Conservation (phyloP, 2,113 vertebrate species). For the Passer montanus region DNA sequence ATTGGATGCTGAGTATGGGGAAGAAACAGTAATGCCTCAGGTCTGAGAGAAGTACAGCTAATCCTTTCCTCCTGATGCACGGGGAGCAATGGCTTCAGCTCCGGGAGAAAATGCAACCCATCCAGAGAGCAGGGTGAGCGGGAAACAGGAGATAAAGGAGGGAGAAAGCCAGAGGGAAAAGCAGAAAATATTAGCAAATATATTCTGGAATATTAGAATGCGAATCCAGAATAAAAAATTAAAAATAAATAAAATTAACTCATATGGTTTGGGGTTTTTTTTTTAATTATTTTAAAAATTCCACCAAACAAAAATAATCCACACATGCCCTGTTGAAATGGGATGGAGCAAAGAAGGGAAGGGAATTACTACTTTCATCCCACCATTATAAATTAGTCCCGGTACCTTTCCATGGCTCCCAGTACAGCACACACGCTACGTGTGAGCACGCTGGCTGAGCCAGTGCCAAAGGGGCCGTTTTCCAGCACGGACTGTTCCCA, state of each 20-base stretch:
- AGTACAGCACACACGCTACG: not conserved
- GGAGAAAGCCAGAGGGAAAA: not conserved
- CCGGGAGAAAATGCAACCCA: not conserved
- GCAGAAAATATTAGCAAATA: not conserved
- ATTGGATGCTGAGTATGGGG: constrained; percentile 42
- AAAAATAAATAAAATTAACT: not conserved
- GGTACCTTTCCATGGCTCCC: not conserved
- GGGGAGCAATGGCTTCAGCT: not conserved
- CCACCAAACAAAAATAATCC: not conserved
- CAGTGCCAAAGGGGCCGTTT: not conserved
- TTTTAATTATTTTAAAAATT: not conserved
- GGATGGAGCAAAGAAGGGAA: not conserved
- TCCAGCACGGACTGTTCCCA: not conserved
- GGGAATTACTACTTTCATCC: not conserved
- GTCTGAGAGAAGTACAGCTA: constrained; percentile 31
- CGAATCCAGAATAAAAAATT: not conserved
- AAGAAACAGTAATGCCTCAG: constrained; percentile 52
- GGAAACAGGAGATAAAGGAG: not conserved
- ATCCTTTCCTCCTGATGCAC: not conserved
- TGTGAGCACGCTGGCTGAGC: not conserved
- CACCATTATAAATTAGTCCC: not conserved
- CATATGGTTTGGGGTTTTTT: not conserved
- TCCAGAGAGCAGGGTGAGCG: not conserved
- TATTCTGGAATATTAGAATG: not conserved
- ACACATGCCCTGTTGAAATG: not conserved